These are phyloP conservation scores for Moxostoma hubbsi DNA, from an alignment of 2,797 vertebrate species.

Conservation along the genomic window DNA sequence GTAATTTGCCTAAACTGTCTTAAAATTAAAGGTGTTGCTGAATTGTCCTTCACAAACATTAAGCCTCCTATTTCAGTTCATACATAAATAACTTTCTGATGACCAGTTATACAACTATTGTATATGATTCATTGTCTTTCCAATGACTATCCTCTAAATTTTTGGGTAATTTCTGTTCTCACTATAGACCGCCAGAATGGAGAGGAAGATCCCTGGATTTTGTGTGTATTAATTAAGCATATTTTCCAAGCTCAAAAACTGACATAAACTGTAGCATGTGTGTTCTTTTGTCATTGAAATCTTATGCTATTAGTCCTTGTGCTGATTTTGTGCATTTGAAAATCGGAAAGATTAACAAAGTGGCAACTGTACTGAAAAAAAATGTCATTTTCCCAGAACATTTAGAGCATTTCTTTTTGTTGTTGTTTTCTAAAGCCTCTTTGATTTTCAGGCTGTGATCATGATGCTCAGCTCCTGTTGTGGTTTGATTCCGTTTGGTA, in stretches of 20 bases:
- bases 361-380: constrained; percentile 23
- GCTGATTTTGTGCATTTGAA: not conserved
- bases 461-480: constrained; percentile 52
- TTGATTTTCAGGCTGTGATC: constrained; percentile 57
- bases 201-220: constrained; percentile 64
- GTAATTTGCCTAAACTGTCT: too few relatives aligned
- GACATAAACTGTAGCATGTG: constrained; percentile 18
- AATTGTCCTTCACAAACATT: too few relatives aligned
- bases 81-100: too few relatives aligned
- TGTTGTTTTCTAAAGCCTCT: constrained; percentile 61
- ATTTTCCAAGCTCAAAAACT: constrained; percentile 30
- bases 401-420: constrained; percentile 49
- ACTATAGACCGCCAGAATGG: constrained; percentile 7
- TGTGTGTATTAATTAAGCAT: constrained; percentile 62
- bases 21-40: too few relatives aligned
- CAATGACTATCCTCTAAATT: too few relatives aligned
- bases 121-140: too few relatives aligned
- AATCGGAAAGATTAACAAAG: constrained; percentile 29
- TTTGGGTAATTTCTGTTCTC: not conserved
- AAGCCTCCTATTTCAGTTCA: too few relatives aligned
- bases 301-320: constrained; percentile 60
- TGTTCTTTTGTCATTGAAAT: constrained; percentile 53
- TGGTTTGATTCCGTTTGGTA: constrained; percentile 57
- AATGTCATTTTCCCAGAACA: constrained; percentile 37
- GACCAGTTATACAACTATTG: too few relatives aligned